Evolutionary conservation across 2,888 invertebrate species (phyloP), one percentile per base, ranked within the genome.

Genomic region (Drosophila pseudotakahashii): DNA sequence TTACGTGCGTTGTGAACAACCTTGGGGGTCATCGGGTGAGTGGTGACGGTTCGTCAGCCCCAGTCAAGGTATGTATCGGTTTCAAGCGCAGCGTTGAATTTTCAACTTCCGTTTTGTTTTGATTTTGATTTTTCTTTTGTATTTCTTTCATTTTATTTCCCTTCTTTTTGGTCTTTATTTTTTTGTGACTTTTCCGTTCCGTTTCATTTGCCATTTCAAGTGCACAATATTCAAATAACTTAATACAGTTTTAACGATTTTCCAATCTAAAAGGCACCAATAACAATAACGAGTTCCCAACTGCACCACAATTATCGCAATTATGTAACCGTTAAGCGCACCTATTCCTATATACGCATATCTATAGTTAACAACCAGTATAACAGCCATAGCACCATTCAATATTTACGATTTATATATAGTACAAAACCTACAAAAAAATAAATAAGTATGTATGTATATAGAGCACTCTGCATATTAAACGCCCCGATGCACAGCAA

Each of bases 11-110:
- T 90, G 96, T 96, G 90, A 95, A 95, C 93, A 95, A 96, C 93
- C 94, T 96, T 91, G 94, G 94, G 86, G 94, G 94, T 93, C 94
- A 96, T 94, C 95, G 96, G 96, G 97, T 97, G 97, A 97, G 97
- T 97, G 96, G 96, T 94, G 96, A 96, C 93, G 82, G 89, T 89
- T 80, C 91, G 85, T 94, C 94, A 94, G 94, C 95, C 94, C 95
- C 95, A 92, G 95, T 95, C 94, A 95, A 96, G 96, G 96, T 96
- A 96, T 95, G 96, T 96, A 96, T 95, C 94, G 91, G 92, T 92
- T 92, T 79, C 81, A 62, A 75, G 76, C 78, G 81, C 86, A 86
- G 83, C 87, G 76, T 83, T 82, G 62, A 63, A 63, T 63, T 67
- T 16, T 73, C 63, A 42, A 32, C 51, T 57, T 44, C 9, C 19